Conservation (phyloP, 2,888 invertebrate genomes). For the Tethea ocularis region DNA sequence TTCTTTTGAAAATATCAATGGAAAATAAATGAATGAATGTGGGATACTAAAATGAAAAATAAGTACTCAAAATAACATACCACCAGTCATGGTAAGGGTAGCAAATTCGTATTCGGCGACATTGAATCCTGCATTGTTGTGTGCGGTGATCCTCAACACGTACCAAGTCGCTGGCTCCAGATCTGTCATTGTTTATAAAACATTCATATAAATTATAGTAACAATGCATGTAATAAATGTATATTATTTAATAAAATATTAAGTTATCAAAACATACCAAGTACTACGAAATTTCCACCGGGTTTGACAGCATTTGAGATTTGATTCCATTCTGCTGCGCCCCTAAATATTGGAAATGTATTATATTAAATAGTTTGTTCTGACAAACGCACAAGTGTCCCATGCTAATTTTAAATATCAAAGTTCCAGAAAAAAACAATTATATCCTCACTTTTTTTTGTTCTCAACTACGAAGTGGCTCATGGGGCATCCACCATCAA, state of each 20-base stretch:
- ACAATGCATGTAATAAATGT: no score
- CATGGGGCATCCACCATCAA: slow-evolving; percentile 97
- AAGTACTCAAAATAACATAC: slow-evolving; percentile 79
- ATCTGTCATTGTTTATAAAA: slow-evolving; percentile 71
- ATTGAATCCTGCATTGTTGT: slow-evolving; percentile 97
- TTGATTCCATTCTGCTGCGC: slow-evolving; percentile 95
- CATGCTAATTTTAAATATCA: no score
- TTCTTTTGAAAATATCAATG: neutral
- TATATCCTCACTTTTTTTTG: slow-evolving; percentile 89
- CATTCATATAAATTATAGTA: neutral
- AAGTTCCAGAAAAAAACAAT: neutral
- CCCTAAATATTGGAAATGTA: slow-evolving; percentile 78
- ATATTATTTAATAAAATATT: neutral
- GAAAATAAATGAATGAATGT: neutral
- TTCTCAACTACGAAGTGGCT: slow-evolving; percentile 97
- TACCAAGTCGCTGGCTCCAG: slow-evolving; percentile 98
- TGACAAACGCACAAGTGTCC: neutral
- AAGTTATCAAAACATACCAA: slow-evolving; percentile 68
- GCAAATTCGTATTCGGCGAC: slow-evolving; percentile 98
- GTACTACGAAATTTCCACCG: slow-evolving; percentile 94
- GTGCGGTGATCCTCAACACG: slow-evolving; percentile 94
- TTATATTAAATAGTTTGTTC: neutral
- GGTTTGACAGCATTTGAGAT: slow-evolving; percentile 97
- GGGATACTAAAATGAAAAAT: neutral
- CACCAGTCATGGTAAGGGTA: slow-evolving; percentile 96